Conservation (phyloP, 2,888 invertebrate genomes). For the Epistrophella euchroma region DNA sequence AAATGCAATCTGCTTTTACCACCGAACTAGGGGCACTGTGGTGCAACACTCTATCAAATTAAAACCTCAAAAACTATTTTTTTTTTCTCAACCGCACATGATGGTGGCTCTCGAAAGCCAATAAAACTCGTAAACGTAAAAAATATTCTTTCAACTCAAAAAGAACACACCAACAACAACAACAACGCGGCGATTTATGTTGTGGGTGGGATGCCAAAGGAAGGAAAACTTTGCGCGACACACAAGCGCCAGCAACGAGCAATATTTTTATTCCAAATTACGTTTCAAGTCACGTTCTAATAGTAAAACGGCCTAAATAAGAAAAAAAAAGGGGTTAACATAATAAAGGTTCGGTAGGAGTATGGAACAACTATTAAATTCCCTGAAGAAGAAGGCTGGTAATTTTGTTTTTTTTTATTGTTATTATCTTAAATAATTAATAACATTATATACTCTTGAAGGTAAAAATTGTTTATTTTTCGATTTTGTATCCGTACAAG, state of each 20-base stretch:
- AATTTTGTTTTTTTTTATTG: slow-evolving; percentile 1
- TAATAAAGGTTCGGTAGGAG: neutral
- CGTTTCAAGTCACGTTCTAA: slow-evolving; percentile 64
- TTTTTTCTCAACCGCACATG: slow-evolving; percentile 7
- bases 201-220: slow-evolving; percentile 1
- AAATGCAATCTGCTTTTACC: slow-evolving; percentile 47
- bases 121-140: slow-evolving; percentile 11
- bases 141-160: slow-evolving; percentile 27
- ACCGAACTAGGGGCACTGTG: neutral
- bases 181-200: neutral
- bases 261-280: slow-evolving; percentile 28
- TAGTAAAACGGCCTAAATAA: slow-evolving; percentile 49
- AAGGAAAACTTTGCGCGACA: slow-evolving; percentile 47
- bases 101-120: slow-evolving; percentile 34
- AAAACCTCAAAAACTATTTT: neutral
- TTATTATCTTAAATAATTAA: slow-evolving; percentile 47
- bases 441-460: slow-evolving; percentile 11
- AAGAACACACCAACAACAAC: slow-evolving; percentile 15
- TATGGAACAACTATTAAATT: slow-evolving; percentile 1
- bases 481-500: neutral
- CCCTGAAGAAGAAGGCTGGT: neutral
- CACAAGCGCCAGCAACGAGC: slow-evolving; percentile 29
- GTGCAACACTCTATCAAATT: slow-evolving; percentile 17
- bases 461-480: slow-evolving; percentile 11
- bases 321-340: slow-evolving; percentile 34